phyloP scores from a whole-genome alignment of 2,888 invertebrate species.

The Eudasyphora cyanicolor region DNA sequence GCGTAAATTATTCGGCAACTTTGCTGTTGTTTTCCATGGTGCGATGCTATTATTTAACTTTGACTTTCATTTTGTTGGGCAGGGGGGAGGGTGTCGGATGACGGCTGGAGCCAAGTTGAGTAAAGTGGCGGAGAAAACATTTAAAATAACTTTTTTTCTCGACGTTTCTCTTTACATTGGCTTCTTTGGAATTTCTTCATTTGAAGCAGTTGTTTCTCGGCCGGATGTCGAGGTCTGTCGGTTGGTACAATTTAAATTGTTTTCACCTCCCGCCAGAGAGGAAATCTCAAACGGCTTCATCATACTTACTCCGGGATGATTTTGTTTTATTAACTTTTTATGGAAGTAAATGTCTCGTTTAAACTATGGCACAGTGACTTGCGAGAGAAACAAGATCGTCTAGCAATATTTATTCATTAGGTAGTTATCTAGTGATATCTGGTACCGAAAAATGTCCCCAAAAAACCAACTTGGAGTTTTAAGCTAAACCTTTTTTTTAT shows the following conservation, averaged over 20 bases:
- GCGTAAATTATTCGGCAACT: slow-evolving; percentile 10
- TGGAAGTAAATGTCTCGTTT: neutral
- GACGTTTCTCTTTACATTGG: neutral
- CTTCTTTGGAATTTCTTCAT: neutral
- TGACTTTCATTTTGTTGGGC: neutral
- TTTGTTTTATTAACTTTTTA: slow-evolving; percentile 17
- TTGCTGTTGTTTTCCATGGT: neutral
- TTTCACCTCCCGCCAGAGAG: slow-evolving; percentile 53
- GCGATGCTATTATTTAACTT: neutral
- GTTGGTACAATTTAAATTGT: slow-evolving; percentile 47
- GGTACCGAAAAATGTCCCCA: no score
- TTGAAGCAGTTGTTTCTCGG: neutral
- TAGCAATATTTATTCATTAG: no score
- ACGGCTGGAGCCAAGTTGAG: no score
- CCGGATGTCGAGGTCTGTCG: neutral
- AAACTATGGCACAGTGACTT: neutral
- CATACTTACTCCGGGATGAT: slow-evolving; percentile 30
- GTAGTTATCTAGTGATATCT: no score
- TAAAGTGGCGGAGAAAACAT: slow-evolving; percentile 23
- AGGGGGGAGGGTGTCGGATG: neutral
- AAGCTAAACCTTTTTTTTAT: no score
- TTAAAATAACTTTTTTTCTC: neutral
- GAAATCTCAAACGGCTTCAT: slow-evolving; percentile 52
- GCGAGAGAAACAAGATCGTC: no score
- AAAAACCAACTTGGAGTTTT: no score